A percentile compares a stretch with the other conserved stretches of the same genome.
Evolutionary conservation across 2,797 vertebrate species (phyloP).

Genomic region (Takifugu ocellatus): DNA sequence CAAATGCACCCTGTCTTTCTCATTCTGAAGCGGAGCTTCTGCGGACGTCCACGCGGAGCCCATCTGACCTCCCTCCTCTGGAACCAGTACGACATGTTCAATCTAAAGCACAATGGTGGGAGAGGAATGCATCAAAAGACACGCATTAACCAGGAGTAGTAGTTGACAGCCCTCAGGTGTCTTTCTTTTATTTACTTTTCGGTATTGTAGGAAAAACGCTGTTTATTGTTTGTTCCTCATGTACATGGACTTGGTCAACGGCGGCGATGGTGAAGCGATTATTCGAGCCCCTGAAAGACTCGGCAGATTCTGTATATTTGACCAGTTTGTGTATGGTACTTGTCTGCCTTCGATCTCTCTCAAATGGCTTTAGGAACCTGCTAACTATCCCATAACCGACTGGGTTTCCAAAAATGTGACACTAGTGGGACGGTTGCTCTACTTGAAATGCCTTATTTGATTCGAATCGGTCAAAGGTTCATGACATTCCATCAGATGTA

Average conservation of each 20-base stretch:
- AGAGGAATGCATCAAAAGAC: constrained; percentile 43
- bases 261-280: constrained; percentile 49
- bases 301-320: constrained; percentile 39
- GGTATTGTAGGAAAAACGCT: constrained; percentile 47
- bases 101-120: constrained; percentile 23
- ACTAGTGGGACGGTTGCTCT: constrained; percentile 59
- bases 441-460: constrained; percentile 78
- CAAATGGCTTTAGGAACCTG: constrained; percentile 45
- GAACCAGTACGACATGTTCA: constrained; percentile 39
- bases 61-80: constrained; percentile 31
- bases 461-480: constrained; percentile 51
- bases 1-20: constrained; percentile 56
- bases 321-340: constrained; percentile 55
- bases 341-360: constrained; percentile 53
- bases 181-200: constrained; percentile 43
- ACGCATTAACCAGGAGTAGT: constrained; percentile 27
- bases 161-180: constrained; percentile 69
- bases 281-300: constrained; percentile 37
- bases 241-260: constrained; percentile 49
- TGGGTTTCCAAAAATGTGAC: constrained; percentile 60
- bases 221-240: constrained; percentile 65
- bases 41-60: constrained; percentile 51
- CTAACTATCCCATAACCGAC: constrained; percentile 47
- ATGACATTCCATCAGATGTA: constrained; percentile 51
- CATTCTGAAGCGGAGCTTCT: constrained; percentile 51